Base-by-base conservation (phyloP, 2,797 vertebrate species). In the Emys orbicularis region DNA sequence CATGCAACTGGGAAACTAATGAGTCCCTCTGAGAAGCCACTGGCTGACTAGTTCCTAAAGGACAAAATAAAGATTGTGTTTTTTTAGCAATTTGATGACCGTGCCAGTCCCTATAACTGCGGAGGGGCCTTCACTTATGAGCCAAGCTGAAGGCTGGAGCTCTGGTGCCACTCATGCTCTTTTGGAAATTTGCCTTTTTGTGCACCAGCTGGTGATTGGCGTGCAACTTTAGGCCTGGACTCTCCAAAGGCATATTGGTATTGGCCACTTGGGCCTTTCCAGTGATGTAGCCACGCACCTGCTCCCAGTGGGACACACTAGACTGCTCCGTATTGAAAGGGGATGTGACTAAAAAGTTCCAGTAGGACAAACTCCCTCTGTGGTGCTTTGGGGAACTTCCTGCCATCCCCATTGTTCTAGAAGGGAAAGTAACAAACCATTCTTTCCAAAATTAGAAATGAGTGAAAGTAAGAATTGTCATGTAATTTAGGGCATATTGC, bases 1-100 rank as follows among this genome's bases (percentile, higher is more conserved):
- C 21, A 89, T 76, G 86, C 87, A 93, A 84, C 83, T 86, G 83
- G 86, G 57, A 79, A 84, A 93, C 89, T 89, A 89, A 89, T 93
- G 87, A 93, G 72, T 86, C 91, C 87, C 87, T 86, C 56, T 86
- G 83, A 89, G 91, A 83, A 86, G 83, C 56, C 50, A 37, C 83
- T 82, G 87, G 79, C 56, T 65, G 84, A 56, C n/a, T 79, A 50
- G 34, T 86, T 93, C 56, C 80, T 56, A 37, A 29, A 86, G 79
- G 44, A 89, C 50, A 89, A 89, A 88, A 81, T 34, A 84, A 68
- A 83, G 68, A 86, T 86, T 27, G 31, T 88, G 74, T 79, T 86
- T 86, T 86, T 79, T 82, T 56, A 54, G 79, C 53, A 57, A 65
- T 53, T 72, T 79, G 53, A 59, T 53, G 31, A 88, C 74, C 18